Evolutionary conservation across 2,888 invertebrate genomes (phyloP).

Genomic region (Seira musarum): DNA sequence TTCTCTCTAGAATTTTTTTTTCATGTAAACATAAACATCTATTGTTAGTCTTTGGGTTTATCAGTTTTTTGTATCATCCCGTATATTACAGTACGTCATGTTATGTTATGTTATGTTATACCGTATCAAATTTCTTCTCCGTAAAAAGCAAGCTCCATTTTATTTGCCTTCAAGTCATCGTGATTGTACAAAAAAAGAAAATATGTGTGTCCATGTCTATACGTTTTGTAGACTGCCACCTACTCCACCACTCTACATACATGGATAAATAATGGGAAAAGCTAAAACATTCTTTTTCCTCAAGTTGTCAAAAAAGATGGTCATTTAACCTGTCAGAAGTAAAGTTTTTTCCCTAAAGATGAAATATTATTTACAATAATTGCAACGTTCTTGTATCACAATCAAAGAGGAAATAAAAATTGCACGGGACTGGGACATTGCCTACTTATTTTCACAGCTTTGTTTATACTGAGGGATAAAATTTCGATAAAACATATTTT

Average conservation of each 20-base stretch:
- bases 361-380: constrained; percentile 3
- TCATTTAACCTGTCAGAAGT: constrained; percentile 3
- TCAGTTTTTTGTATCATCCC: constrained; percentile 3
- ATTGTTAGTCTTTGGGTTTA: constrained; percentile 3
- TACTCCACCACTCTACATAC: not conserved
- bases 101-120: not conserved
- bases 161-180: constrained; percentile 7
- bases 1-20: not conserved
- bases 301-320: constrained; percentile 7
- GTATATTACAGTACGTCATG: not conserved
- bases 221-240: not conserved
- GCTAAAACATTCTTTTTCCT: not conserved
- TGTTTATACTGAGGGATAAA: not conserved
- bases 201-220: not conserved
- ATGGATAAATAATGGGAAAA: not conserved
- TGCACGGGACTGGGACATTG: too few species aligned
- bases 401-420: not conserved
- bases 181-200: not conserved
- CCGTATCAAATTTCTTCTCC: not conserved
- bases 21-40: constrained; percentile 6
- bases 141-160: not conserved
- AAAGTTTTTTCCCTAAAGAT: not conserved
- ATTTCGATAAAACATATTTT: not conserved
- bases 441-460: too few species aligned
- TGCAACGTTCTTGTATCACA: not conserved